Base-by-base conservation (phyloP, 2,113 vertebrate genomes). In the Tricholaema leucomelas region DNA sequence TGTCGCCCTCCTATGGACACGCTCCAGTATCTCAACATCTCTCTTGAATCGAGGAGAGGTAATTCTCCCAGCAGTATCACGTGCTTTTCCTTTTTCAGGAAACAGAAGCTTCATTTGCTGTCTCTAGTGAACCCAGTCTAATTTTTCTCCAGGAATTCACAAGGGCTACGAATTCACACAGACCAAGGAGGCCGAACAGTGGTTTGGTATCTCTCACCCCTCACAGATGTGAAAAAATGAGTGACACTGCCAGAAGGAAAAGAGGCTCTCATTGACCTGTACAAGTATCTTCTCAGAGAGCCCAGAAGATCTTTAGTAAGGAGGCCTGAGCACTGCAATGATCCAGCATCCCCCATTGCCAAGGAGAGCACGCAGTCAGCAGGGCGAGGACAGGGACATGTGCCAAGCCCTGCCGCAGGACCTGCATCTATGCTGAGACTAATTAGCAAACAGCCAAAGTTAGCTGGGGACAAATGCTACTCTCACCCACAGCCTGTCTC, bases 391-490 rank as follows among this genome's bases (percentile, higher is more conserved):
- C 1, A 15, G 60, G 70, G 46, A 50, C 1, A 14, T 7, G 10
- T 5, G 4, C 64, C 56, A 42, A 61, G 36, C 33, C 20, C 55
- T 92, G 66, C 81, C 1, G 2, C 64, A 64, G 83, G 24, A 79
- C 25, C 72, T 9, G 0, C 40, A 14, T 25, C 87, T 60, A 25
- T 44, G 67, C 66, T 46, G 2, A 36, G 81, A 28, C 46, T 79
- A 9, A 8, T 80, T 6, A 81, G 55, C 59, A 24, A 63, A 20
- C 25, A 82, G 88, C 87, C 78, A 48, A 55, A 95, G 88, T 77
- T 63, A 94, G 81, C 75, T 55, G 92, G 72, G 71, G 56, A 67
- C 92, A 93, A 70, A 82, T 80, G 87, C 55, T 83, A 60, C 77
- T 35, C 69, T 72, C 72, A 55, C 60, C 91, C 91, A 60, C 71